Percentiles rank a stretch among this genome's conserved stretches.
Evolutionary conservation across 2,888 invertebrate species (phyloP).

Genomic region (Lasioglossum lativentre): DNA sequence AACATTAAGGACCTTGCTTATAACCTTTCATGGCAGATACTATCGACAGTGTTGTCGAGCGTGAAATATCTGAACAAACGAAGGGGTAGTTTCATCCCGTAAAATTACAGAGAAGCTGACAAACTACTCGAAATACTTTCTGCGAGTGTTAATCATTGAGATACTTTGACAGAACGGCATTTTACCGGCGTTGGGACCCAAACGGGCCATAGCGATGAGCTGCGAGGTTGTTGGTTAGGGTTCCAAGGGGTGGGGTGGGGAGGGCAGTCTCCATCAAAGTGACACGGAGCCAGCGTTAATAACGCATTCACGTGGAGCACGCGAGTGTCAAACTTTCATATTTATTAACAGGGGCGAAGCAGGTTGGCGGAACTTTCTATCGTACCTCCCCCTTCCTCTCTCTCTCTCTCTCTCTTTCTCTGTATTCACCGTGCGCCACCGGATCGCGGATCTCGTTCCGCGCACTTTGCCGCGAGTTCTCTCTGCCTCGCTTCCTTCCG

Average conservation of each 20-base stretch:
- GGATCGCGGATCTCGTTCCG: conserved; percentile 51
- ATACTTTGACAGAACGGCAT: neutral
- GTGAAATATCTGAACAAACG: no score
- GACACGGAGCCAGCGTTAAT: conserved; percentile 16
- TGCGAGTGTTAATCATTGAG: neutral
- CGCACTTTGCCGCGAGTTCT: conserved; percentile 55
- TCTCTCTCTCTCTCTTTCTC: conserved; percentile 27
- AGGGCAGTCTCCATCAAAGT: conserved; percentile 1
- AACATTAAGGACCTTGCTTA: no score
- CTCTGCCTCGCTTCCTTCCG: conserved; percentile 42
- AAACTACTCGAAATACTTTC: neutral
- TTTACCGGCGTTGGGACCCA: neutral
- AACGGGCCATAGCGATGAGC: neutral
- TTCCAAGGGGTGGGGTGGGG: no score
- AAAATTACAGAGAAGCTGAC: neutral
- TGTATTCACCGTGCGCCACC: conserved; percentile 43
- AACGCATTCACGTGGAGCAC: conserved; percentile 26
- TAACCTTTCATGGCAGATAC: no score
- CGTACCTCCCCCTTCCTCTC: neutral
- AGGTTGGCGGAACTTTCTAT: conserved; percentile 41
- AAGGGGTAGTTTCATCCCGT: neutral
- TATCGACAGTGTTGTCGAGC: no score
- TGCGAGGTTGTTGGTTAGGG: neutral
- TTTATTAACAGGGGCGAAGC: conserved; percentile 41
- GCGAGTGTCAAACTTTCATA: conserved; percentile 42